A percentile compares a stretch with the other conserved stretches of the same genome.
These are phyloP conservation scores for Enoplosus armatus DNA, from an alignment of 2,797 vertebrate genomes.

Conservation along the genomic window DNA sequence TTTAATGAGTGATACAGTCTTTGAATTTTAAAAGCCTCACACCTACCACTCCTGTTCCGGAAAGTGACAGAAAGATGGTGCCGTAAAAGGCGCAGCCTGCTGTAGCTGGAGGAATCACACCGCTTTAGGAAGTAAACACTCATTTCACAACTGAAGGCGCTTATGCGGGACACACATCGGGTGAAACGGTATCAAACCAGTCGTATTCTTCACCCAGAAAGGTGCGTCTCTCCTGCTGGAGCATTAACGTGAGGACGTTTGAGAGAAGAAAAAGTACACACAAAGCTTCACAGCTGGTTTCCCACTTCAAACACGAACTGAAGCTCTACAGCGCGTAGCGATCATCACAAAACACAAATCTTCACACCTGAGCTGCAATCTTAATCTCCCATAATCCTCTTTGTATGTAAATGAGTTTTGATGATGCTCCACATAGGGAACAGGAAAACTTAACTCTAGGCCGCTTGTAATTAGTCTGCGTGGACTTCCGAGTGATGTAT, in stretches of 20 bases:
- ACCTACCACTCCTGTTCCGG: conserved; percentile 38
- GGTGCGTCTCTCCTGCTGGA: background rate
- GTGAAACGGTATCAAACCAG: conserved; percentile 6
- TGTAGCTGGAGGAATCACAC: conserved; percentile 14
- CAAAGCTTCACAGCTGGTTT: conserved; percentile 23
- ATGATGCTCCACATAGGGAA: background rate
- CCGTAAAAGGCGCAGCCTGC: background rate
- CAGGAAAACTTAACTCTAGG: background rate
- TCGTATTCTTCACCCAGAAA: background rate
- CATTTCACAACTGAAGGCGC: conserved; percentile 29
- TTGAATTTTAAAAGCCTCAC: conserved; percentile 45
- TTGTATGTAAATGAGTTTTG: conserved; percentile 21
- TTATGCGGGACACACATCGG: conserved; percentile 14
- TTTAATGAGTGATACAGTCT: conserved; percentile 50
- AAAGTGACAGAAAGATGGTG: conserved; percentile 33
- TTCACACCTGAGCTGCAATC: conserved; percentile 26
- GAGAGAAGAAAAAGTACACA: background rate
- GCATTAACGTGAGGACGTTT: background rate
- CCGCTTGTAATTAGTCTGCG: conserved; percentile 6
- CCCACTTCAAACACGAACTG: conserved; percentile 12
- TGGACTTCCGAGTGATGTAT: background rate
- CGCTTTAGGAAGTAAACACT: conserved; percentile 1
- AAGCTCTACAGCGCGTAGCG: background rate
- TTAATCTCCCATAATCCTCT: conserved; percentile 42
- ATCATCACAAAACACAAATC: background rate